Evolutionary conservation across 2,113 vertebrate species (phyloP), one percentile per base, ranked within the genome.

Genomic region (Ploceus nigricollis): DNA sequence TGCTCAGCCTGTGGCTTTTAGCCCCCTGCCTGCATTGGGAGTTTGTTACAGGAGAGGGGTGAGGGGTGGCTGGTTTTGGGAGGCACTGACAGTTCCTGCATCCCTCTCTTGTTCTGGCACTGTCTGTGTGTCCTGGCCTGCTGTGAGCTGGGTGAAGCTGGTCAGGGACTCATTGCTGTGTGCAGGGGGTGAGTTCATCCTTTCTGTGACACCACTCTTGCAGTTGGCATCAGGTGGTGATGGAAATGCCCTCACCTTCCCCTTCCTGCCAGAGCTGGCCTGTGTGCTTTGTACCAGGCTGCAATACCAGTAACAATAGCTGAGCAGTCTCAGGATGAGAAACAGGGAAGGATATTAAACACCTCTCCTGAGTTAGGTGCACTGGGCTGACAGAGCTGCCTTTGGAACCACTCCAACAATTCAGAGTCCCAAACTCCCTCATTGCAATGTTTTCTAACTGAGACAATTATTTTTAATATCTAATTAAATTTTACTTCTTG

Each of bases 401-500:
- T 78, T 83, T 95, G 87, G 89, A 92, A 28, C 44, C 13, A 2
- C 48, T 95, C 93, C 95, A 95, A 2, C 68, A 58, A 2, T 57
- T 35, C 45, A 5, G 77, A 94, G 69, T 94, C 93, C 81, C 87
- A 54, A 1, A 19, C 72, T 96, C 95, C 93, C 93, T 71, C 65
- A 47, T 64, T 92, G 69, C 91, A 45, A 15, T 97, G 93, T 96
- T 96, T 95, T 85, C 81, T 89, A 60, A 78, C 71, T 68, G 73
- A 94, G 73, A 92, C 91, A 94, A 82, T 95, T 95, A 95, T 95
- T 95, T 89, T 94, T 91, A 95, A 95, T 95, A 89, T 87, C 94
- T 95, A 97, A 96, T 96, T 96, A 97, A 91, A 95, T 94, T 90
- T 93, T 87, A 80, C 56, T 95, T 86, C 89, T 94, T 91, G 53